Conservation (phyloP, 2,888 invertebrate species). For the Romanomermis culicivorax region DNA sequence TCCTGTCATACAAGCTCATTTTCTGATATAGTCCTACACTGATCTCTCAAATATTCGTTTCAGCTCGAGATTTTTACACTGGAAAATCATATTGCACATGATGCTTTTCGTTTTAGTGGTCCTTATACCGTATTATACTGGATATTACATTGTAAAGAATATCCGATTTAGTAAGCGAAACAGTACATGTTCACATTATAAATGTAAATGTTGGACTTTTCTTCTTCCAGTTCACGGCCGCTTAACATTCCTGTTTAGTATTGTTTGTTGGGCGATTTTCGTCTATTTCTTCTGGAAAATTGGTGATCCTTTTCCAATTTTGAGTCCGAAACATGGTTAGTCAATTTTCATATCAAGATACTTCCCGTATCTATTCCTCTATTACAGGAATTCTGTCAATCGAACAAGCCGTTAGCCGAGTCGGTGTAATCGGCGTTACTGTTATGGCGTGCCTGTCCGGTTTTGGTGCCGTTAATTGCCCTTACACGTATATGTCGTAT, state of each 20-base stretch:
- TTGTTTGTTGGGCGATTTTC: constrained; percentile 66
- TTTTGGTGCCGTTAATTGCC: constrained; percentile 98
- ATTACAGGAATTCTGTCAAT: constrained; percentile 50
- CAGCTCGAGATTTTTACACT: constrained; percentile 76
- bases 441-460: constrained; percentile 96
- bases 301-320: constrained; percentile 91
- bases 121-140: constrained; percentile 84
- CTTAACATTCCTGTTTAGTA: constrained; percentile 54
- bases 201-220: constrained; percentile 6
- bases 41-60: constrained; percentile 21
- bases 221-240: constrained; percentile 45
- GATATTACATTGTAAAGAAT: constrained; percentile 58
- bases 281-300: constrained; percentile 95
- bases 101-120: constrained; percentile 82
- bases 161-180: constrained; percentile 38
- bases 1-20: too few relatives aligned
- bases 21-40: too few relatives aligned
- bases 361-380: neutral
- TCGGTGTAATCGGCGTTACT: constrained; percentile 95
- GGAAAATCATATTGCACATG: constrained; percentile 74
- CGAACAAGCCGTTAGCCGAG: constrained; percentile 61
- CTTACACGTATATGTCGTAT: constrained; percentile 75
- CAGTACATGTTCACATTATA: neutral
- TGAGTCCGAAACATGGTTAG: constrained; percentile 74
- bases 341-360: neutral